These are phyloP conservation scores for Meriones psammophilus DNA, from an alignment of 2,797 vertebrate species.

Conservation along the genomic window DNA sequence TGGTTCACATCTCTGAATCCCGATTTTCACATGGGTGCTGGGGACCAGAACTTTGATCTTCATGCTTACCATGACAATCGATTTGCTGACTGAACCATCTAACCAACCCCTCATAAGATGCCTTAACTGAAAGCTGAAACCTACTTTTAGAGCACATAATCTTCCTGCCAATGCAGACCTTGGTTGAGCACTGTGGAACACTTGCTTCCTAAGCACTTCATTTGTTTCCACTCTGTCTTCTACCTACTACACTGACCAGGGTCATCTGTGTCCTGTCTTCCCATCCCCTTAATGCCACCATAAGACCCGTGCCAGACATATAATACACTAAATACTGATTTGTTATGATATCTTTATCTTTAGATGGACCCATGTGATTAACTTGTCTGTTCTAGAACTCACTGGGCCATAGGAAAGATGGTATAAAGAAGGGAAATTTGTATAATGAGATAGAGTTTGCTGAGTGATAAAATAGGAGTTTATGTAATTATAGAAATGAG, in stretches of 20 bases:
- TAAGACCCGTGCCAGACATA: not conserved
- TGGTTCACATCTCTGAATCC: not conserved
- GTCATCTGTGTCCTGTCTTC: not conserved
- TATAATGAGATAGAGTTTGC: not conserved
- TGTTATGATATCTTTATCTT: not conserved
- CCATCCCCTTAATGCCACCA: not conserved
- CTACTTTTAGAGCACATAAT: not conserved
- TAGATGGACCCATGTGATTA: not conserved
- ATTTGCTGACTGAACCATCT: not conserved
- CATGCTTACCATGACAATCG: not conserved
- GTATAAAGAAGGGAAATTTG: not conserved
- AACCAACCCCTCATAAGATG: not conserved
- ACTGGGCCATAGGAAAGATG: not conserved
- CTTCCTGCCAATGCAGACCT: not conserved
- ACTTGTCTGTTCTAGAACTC: not conserved
- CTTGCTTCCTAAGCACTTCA: not conserved
- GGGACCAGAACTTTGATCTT: not conserved
- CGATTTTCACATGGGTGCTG: not conserved
- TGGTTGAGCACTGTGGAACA: fast-evolving
- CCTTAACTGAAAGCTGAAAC: not conserved
- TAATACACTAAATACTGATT: not conserved
- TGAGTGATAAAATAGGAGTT: not conserved
- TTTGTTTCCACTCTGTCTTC: not conserved
- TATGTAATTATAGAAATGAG: not conserved
- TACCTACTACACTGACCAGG: not conserved